Evolutionary conservation across 2,113 vertebrate genomes (phyloP).

Genomic region (Gorsachius goisagi): DNA sequence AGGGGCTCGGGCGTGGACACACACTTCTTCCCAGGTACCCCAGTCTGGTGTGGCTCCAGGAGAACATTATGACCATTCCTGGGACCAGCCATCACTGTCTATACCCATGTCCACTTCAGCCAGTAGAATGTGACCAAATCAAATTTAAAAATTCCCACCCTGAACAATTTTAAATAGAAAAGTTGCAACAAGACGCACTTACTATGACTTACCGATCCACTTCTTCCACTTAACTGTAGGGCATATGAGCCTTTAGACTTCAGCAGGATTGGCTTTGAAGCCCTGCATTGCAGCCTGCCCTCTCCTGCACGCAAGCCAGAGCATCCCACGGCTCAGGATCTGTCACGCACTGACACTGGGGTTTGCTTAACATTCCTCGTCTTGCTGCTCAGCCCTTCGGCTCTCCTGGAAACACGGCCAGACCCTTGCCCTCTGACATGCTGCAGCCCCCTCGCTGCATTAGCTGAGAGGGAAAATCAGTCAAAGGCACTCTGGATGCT

Average conservation of each 20-base stretch:
- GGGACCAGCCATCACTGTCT: background rate
- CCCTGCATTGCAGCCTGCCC: background rate
- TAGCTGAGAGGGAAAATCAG: background rate
- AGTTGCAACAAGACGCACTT: background rate
- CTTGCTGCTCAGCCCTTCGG: background rate
- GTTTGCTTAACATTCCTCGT: background rate
- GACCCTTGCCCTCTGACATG: background rate
- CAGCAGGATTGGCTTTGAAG: background rate
- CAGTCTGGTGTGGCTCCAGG: background rate
- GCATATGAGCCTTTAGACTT: background rate
- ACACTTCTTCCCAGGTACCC: background rate
- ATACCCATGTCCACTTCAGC: background rate
- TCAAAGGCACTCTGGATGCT: background rate
- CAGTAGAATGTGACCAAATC: background rate
- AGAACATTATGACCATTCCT: background rate
- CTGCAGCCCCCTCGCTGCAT: background rate
- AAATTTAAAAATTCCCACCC: background rate
- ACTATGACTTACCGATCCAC: background rate
- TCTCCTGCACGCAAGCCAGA: background rate
- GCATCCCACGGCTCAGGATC: background rate
- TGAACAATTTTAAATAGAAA: background rate
- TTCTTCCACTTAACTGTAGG: background rate
- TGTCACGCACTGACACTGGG: background rate
- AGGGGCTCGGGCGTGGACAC: background rate
- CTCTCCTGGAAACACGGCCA: rapidly evolving